Evolutionary conservation across 1,140 invertebrate genomes (phyloP), one percentile per base, ranked within the genome.

Genomic region (Euura lappo): DNA sequence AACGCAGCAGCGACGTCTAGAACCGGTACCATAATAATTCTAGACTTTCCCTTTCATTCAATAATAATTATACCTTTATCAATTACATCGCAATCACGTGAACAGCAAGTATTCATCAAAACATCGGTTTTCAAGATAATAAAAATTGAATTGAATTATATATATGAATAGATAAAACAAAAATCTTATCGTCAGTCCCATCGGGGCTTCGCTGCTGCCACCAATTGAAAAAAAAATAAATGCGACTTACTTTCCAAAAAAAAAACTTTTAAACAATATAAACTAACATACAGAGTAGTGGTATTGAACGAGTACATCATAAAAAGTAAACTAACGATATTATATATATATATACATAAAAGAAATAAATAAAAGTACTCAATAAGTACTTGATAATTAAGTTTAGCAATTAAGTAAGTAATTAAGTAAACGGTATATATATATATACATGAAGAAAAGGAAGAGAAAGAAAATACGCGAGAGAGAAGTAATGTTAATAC

Each of bases 401-500:
- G 28, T 28, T 28, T 28, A 28, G 28, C 28, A 60, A 60, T 60
- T 60, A 60, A 28, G 28, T 28, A 28, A 28, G 28, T 28, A 28
- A 28, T 28, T 60, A 60, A 11, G 51, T 6, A 6, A 11, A 60
- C 10, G 51, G 10, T 11, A 60, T 60, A 60, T 60, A n/a, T 45
- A 45, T 73, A 72, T 42, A 66, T 43, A 60, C 28, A 28, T 1
- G 4, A 70, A 70, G 51, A 45, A 46, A 7, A 73, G 67, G 42
- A 72, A 42, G 44, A 8, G 43, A 70, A 75, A 8, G 8, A 13
- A 72, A 47, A 65, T n/a, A 60, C 47, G 64, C 4, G 65, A 65
- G 69, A 71, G 28, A 65, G 45, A 73, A 43, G 66, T 70, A 72
- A 74, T 66, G 69, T 71, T 70, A 74, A 73, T 68, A 68, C 68